These are phyloP conservation scores for Dromius quadrimaculatus DNA, from an alignment of 2,888 invertebrate species.

Conservation along the genomic window DNA sequence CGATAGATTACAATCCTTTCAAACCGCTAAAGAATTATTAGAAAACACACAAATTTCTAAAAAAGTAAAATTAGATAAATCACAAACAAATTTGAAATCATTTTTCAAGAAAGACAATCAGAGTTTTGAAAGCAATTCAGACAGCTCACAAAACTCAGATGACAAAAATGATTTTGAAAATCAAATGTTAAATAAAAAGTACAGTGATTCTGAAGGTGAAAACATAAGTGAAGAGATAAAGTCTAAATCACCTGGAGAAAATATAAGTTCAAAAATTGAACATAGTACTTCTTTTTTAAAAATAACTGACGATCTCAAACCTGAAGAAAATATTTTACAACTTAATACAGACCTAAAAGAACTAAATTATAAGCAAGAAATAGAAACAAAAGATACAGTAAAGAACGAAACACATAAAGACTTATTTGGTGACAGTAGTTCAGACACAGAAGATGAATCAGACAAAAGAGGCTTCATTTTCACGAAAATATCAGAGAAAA, in stretches of 20 bases:
- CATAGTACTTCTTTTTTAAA: background rate
- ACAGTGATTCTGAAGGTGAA: constrained; percentile 47
- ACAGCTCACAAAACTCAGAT: constrained; percentile 1
- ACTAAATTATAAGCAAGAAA: constrained; percentile 5
- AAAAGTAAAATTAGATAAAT: constrained; percentile 55
- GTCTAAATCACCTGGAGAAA: background rate
- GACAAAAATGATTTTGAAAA: background rate
- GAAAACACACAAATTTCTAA: constrained; percentile 50
- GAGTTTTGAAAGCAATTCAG: constrained; percentile 1
- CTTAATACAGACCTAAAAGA: constrained; percentile 24
- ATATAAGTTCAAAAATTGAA: background rate
- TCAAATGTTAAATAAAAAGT: constrained; percentile 14
- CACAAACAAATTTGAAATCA: constrained; percentile 49
- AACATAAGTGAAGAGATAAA: constrained; percentile 22
- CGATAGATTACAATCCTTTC: constrained; percentile 55
- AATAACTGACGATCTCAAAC: constrained; percentile 1
- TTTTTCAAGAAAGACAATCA: constrained; percentile 51
- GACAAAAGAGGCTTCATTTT: constrained; percentile 51
- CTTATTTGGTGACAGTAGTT: constrained; percentile 50
- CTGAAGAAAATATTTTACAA: constrained; percentile 3
- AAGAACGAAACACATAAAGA: constrained; percentile 11
- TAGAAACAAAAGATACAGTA: constrained; percentile 19
- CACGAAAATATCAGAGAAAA: no score
- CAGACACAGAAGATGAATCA: constrained; percentile 58
- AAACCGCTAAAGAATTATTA: constrained; percentile 57